phyloP scores from a whole-genome alignment of 2,113 vertebrate genomes.

The Noturus placidus region DNA sequence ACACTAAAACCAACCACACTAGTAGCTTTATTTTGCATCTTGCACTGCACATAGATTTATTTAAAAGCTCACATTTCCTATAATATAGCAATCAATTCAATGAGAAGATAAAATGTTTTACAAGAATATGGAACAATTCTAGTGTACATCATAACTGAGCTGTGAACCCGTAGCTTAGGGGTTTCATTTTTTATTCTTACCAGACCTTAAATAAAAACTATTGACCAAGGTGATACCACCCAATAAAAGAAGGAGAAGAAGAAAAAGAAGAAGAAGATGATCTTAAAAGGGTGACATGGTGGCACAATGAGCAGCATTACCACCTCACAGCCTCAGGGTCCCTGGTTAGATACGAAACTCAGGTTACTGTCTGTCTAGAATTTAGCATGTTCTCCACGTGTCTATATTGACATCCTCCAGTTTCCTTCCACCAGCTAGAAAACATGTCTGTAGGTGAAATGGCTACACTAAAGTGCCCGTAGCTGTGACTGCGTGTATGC shows the following conservation, averaged over 20 bases:
- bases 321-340: not conserved
- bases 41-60: not conserved
- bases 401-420: not conserved
- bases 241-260: too few species aligned
- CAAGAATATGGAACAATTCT: not conserved
- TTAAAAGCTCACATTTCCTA: not conserved
- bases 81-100: not conserved
- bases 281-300: not conserved
- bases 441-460: not conserved
- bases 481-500: not conserved
- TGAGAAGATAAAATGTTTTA: not conserved
- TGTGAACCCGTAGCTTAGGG: not conserved
- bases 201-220: not conserved
- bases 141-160: not conserved
- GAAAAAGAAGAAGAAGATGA: too few species aligned
- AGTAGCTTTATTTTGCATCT: not conserved
- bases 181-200: not conserved
- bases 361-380: not conserved
- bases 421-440: not conserved
- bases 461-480: not conserved
- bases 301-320: not conserved
- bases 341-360: not conserved
- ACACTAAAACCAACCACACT: not conserved
- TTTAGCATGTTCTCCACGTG: not conserved
- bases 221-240: not conserved